A percentile compares a stretch with the other conserved stretches of the same genome.
phyloP scores from a whole-genome alignment of 2,888 invertebrate species.

The Drosophila rubida region DNA sequence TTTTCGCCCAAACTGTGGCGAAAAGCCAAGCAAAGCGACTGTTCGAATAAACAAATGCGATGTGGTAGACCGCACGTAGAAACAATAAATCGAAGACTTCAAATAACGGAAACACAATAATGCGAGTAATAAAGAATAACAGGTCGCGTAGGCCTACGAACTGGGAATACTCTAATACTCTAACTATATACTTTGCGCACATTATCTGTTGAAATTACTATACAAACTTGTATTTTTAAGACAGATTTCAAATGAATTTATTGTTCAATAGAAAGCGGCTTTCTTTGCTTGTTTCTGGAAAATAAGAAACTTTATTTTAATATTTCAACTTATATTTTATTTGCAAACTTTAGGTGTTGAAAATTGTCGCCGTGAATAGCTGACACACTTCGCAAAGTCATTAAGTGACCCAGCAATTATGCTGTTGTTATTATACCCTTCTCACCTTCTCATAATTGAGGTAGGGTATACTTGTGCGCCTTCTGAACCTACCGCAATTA shows the following conservation, averaged over 20 bases:
- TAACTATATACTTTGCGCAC: too few relatives aligned
- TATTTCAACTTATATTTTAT: neutral
- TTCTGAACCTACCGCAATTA: conserved; percentile 71
- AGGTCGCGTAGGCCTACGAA: neutral
- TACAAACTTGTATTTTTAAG: neutral
- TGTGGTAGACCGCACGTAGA: conserved; percentile 28
- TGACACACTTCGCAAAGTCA: conserved; percentile 7
- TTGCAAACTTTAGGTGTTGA: neutral
- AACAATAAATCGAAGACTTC: conserved; percentile 25
- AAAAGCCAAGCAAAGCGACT: conserved; percentile 29
- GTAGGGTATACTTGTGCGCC: conserved; percentile 11
- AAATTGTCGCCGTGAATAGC: neutral
- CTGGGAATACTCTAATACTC: conserved; percentile 1
- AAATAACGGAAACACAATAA: conserved; percentile 2
- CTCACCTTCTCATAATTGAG: conserved; percentile 3
- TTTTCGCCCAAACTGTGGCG: conserved; percentile 31
- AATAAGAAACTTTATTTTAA: neutral
- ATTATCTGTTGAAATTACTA: too few relatives aligned
- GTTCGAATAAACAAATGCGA: conserved; percentile 12
- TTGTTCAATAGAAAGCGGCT: neutral
- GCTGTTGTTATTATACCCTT: conserved; percentile 5
- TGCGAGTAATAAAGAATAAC: neutral
- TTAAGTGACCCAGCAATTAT: conserved; percentile 15
- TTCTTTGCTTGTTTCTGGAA: neutral
- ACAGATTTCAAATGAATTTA: neutral